Conservation (phyloP, 2,888 invertebrate species). For the Aplocera efformata region DNA sequence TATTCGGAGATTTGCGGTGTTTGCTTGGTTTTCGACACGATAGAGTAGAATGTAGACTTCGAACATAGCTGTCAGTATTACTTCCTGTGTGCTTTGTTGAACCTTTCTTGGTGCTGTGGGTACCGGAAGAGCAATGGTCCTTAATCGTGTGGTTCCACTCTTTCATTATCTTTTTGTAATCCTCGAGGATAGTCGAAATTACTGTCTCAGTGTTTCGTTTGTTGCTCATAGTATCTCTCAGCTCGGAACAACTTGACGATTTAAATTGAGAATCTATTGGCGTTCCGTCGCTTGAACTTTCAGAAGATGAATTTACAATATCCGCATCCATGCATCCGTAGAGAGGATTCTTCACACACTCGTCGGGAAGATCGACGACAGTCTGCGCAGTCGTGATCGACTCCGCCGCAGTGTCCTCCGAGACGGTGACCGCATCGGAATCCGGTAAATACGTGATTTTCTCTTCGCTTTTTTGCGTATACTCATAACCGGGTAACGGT, state of each 20-base stretch:
- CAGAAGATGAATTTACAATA: conserved; percentile 49
- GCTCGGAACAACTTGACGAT: conserved; percentile 67
- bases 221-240: conserved; percentile 58
- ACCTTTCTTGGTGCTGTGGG: conserved; percentile 47
- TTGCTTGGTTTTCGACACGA: conserved; percentile 55
- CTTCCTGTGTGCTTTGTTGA: conserved; percentile 48
- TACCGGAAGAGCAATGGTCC: conserved; percentile 58
- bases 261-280: conserved; percentile 66
- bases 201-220: conserved; percentile 49
- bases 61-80: conserved; percentile 56
- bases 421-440: conserved; percentile 64
- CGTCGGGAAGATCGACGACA: conserved; percentile 56
- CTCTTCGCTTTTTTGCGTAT: conserved; percentile 61
- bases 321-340: conserved; percentile 63
- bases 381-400: conserved; percentile 61
- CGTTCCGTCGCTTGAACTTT: conserved; percentile 50
- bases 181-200: conserved; percentile 56
- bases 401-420: conserved; percentile 62
- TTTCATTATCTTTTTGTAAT: conserved; percentile 73
- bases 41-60: conserved; percentile 62
- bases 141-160: conserved; percentile 72
- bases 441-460: conserved; percentile 69
- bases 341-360: conserved; percentile 65
- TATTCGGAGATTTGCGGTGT: conserved; percentile 45
- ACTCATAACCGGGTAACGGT: conserved; percentile 63